Conservation (phyloP, 2,888 invertebrate species). For the Leptinotarsa juncta region DNA sequence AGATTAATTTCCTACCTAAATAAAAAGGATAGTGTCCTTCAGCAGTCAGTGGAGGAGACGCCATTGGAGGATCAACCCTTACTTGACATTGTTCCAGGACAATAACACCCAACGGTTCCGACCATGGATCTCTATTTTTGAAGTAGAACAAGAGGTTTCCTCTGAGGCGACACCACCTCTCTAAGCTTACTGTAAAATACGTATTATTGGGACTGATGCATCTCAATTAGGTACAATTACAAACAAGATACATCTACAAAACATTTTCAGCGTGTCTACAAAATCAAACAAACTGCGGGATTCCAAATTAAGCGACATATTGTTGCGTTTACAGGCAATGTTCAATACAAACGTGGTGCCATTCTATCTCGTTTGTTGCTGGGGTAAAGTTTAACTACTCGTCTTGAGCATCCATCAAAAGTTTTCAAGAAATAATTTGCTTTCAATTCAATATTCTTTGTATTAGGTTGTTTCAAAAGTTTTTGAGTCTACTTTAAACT, state of each 20-base stretch:
- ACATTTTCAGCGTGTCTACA: background rate
- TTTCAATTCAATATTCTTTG: too few relatives aligned
- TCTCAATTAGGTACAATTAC: background rate
- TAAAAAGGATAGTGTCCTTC: constrained; percentile 85
- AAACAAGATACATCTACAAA: constrained; percentile 18
- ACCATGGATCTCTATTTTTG: constrained; percentile 89
- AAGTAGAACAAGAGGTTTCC: constrained; percentile 95
- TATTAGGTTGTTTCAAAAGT: too few relatives aligned
- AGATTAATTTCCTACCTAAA: constrained; percentile 71
- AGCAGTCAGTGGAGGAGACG: constrained; percentile 70
- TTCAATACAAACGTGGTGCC: too few relatives aligned
- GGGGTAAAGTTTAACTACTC: too few relatives aligned
- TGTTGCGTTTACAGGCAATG: background rate
- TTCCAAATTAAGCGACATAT: background rate
- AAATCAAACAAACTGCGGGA: background rate
- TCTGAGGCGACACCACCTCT: constrained; percentile 90
- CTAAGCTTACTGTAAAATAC: constrained; percentile 74
- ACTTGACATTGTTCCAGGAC: constrained; percentile 90
- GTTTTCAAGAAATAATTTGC: too few relatives aligned
- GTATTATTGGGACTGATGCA: background rate
- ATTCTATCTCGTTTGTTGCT: too few relatives aligned
- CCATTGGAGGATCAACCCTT: constrained; percentile 73
- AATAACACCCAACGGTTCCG: constrained; percentile 88
- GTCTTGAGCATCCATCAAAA: too few relatives aligned
- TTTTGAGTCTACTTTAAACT: too few relatives aligned